Percentiles rank a stretch among this genome's conserved stretches.
phyloP scores from a whole-genome alignment of 2,888 invertebrate species.

The Gisinianus flammeolus region DNA sequence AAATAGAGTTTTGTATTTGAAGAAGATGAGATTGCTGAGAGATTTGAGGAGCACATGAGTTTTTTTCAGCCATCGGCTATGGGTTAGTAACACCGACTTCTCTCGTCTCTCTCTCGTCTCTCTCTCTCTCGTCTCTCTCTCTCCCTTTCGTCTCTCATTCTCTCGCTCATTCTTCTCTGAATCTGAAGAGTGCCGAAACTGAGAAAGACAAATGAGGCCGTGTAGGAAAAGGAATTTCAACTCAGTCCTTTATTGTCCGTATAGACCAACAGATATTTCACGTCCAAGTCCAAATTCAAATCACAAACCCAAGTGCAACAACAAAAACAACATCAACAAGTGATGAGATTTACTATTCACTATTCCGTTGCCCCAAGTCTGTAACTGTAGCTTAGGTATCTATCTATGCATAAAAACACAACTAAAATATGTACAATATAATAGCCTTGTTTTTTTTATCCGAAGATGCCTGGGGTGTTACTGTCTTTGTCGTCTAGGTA shows the following conservation, averaged over 20 bases:
- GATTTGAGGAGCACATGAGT: background rate
- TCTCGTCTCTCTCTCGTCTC: background rate
- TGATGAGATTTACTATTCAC: background rate
- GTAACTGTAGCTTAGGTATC: too few species aligned
- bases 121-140: background rate
- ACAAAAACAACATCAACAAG: background rate
- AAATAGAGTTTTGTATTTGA: background rate
- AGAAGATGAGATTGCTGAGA: background rate
- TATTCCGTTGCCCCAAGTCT: too few species aligned
- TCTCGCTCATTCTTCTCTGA: background rate
- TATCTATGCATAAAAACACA: background rate
- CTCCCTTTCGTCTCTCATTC: background rate
- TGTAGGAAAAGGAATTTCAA: background rate
- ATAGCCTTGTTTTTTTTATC: background rate
- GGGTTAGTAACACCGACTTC: background rate
- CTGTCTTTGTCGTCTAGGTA: too few species aligned
- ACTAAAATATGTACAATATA: background rate
- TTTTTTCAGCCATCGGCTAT: conserved; percentile 7
- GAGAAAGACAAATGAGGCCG: conserved; percentile 13
- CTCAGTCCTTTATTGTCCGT: background rate
- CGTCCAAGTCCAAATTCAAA: background rate
- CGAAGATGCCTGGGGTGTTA: background rate
- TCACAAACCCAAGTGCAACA: background rate
- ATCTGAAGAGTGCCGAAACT: background rate
- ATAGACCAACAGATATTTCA: background rate